Percentiles rank a stretch among this genome's conserved stretches.
These are phyloP conservation scores for Saturnia pavonia DNA, from an alignment of 2,888 invertebrate species.

Conservation along the genomic window DNA sequence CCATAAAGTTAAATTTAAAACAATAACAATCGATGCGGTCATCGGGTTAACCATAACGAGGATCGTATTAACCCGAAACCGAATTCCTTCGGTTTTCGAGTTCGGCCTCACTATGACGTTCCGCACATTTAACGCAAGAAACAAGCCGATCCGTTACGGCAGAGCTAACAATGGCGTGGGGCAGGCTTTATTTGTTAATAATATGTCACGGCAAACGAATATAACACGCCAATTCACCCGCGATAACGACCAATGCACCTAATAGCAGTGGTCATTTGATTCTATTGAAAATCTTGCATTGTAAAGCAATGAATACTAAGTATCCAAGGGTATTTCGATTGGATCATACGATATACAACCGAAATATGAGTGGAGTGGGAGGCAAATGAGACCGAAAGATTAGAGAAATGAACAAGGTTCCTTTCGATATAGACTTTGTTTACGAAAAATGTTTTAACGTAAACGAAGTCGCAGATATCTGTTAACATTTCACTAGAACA, in stretches of 20 bases:
- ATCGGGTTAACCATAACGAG: constrained; percentile 54
- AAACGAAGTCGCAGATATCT: too few species aligned
- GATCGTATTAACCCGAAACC: constrained; percentile 59
- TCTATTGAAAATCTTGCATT: not conserved
- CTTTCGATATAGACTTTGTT: too few species aligned
- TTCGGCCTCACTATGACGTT: constrained; percentile 37
- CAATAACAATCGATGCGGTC: constrained; percentile 21
- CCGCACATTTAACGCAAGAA: constrained; percentile 57
- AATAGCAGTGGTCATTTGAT: not conserved
- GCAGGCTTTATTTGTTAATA: constrained; percentile 73
- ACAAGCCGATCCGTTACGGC: constrained; percentile 60
- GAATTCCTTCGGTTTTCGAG: constrained; percentile 39
- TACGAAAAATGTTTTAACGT: too few species aligned
- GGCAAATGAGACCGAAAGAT: too few species aligned
- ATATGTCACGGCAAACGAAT: constrained; percentile 68
- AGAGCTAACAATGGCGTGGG: constrained; percentile 62
- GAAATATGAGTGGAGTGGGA: too few species aligned
- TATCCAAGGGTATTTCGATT: too few species aligned
- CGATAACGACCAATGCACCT: constrained; percentile 33
- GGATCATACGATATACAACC: too few species aligned
- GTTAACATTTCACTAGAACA: too few species aligned
- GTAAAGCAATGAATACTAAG: not conserved
- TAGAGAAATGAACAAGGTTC: too few species aligned
- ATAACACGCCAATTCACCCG: constrained; percentile 48
- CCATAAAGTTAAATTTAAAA: constrained; percentile 14